These are phyloP conservation scores for Lepilemur septentrionalis DNA, from an alignment of 2,797 vertebrate species.

Conservation along the genomic window DNA sequence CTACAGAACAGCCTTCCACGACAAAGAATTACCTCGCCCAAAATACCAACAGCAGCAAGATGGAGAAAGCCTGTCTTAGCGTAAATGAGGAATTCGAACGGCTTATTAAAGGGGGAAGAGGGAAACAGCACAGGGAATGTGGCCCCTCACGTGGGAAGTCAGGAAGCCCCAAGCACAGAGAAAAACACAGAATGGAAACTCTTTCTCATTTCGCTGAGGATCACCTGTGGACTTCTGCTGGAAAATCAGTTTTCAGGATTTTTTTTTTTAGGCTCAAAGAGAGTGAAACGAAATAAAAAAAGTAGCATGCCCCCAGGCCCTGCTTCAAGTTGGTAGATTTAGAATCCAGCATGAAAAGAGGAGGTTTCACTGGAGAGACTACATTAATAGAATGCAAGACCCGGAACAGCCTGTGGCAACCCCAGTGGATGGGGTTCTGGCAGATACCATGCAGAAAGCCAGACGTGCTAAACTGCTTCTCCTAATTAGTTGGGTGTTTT, in stretches of 20 bases:
- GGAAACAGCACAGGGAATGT: not conserved
- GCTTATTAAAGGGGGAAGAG: not conserved
- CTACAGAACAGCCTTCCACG: not conserved
- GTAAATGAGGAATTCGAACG: not conserved
- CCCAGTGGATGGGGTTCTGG: no score
- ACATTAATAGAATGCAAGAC: not conserved
- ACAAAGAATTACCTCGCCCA: not conserved
- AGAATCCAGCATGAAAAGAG: not conserved
- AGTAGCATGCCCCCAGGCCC: not conserved
- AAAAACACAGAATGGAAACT: not conserved
- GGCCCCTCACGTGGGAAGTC: not conserved
- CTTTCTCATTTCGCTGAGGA: not conserved
- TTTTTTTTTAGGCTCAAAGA: not conserved
- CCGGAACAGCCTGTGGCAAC: not conserved
- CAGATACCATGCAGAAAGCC: not conserved
- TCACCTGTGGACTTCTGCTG: not conserved
- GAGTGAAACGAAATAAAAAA: not conserved
- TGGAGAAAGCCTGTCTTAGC: not conserved
- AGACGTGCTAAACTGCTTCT: not conserved
- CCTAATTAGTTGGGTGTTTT: not conserved
- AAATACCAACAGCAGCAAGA: rapidly evolving
- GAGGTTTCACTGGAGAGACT: not conserved
- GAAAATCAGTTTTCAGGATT: not conserved
- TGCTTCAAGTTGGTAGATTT: not conserved
- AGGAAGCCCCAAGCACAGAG: not conserved